These are phyloP conservation scores for Acanthurus leucopareius DNA, from an alignment of 2,797 vertebrate species.

Conservation along the genomic window DNA sequence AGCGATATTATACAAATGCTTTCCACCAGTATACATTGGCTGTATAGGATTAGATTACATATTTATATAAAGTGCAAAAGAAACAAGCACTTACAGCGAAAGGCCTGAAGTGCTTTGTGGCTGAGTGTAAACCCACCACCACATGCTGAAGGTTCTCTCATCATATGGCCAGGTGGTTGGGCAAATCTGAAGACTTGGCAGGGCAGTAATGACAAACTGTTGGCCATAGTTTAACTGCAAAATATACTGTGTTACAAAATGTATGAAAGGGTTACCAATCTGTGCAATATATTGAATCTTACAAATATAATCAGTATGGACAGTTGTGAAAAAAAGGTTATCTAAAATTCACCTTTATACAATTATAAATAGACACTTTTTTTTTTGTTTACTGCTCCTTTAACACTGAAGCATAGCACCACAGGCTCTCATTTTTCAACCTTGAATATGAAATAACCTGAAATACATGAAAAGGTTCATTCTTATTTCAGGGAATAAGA, in stretches of 20 bases:
- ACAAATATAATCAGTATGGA: slow-evolving; percentile 91
- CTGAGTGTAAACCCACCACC: slow-evolving; percentile 75
- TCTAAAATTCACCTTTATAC: slow-evolving; percentile 89
- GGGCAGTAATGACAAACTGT: slow-evolving; percentile 61
- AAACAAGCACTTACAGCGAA: slow-evolving; percentile 83
- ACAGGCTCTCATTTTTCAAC: slow-evolving; percentile 76
- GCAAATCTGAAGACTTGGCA: slow-evolving; percentile 66
- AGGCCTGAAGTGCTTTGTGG: slow-evolving; percentile 85
- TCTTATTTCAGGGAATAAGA: slow-evolving; percentile 93
- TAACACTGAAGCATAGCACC: slow-evolving; percentile 81
- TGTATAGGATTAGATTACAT: slow-evolving; percentile 84
- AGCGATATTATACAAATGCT: slow-evolving; percentile 78
- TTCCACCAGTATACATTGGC: slow-evolving; percentile 81
- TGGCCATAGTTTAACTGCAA: slow-evolving; percentile 54
- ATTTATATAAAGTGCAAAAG: slow-evolving; percentile 96
- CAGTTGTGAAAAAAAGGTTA: slow-evolving; percentile 87
- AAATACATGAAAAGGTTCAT: slow-evolving; percentile 72
- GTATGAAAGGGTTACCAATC: slow-evolving; percentile 84
- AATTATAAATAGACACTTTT: slow-evolving; percentile 78
- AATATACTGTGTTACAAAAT: slow-evolving; percentile 77
- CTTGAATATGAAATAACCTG: slow-evolving; percentile 83
- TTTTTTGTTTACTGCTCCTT: slow-evolving; percentile 69
- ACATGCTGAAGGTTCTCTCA: slow-evolving; percentile 56
- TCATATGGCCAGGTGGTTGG: slow-evolving; percentile 64
- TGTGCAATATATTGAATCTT: slow-evolving; percentile 89